These are phyloP conservation scores for Drosophila burlai DNA, from an alignment of 1,140 invertebrate genomes.

Conservation along the genomic window DNA sequence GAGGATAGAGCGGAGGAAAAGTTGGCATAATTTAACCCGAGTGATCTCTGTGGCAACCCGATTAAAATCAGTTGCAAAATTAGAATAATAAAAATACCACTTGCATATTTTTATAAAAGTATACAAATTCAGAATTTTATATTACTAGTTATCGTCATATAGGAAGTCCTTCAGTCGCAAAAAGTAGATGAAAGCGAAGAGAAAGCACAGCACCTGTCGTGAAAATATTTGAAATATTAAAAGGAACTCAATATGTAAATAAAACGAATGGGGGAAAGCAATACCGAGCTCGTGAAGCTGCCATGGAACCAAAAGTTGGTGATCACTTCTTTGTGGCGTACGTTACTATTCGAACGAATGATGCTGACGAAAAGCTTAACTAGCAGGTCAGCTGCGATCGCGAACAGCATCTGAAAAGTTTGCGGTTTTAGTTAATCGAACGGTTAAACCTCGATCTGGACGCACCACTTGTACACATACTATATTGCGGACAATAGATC, in stretches of 20 bases:
- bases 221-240: neutral
- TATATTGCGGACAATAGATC: neutral
- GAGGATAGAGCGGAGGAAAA: neutral
- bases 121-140: neutral
- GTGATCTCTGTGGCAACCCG: no score
- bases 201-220: neutral
- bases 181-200: neutral
- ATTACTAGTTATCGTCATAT: no score
- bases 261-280: neutral
- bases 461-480: neutral
- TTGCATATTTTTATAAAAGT: neutral
- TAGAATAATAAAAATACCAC: neutral
- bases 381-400: conserved; percentile 8
- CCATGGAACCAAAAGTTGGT: neutral
- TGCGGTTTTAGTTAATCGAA: no score
- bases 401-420: conserved; percentile 30
- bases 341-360: neutral
- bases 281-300: neutral
- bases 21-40: no score
- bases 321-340: neutral
- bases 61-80: neutral
- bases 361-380: conserved; percentile 26
- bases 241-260: neutral
- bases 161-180: neutral
- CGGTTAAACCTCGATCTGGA: neutral